These are phyloP conservation scores for Cynoglossus semilaevis DNA, from an alignment of 2,113 vertebrate species.

Conservation along the genomic window DNA sequence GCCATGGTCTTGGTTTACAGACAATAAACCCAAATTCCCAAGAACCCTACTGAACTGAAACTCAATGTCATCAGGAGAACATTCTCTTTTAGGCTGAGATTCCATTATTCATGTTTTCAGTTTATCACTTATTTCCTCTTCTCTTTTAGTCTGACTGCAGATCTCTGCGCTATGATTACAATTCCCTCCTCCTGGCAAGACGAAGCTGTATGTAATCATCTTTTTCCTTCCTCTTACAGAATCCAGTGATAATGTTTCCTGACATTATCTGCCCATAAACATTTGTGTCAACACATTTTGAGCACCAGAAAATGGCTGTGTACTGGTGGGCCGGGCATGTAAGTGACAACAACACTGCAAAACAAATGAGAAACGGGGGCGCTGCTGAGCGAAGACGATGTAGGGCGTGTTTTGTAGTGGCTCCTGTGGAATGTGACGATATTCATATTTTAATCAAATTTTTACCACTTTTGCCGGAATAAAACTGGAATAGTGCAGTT, in stretches of 20 bases:
- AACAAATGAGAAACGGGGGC: conserved; percentile 31
- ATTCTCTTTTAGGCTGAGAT: no score
- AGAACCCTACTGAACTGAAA: no score
- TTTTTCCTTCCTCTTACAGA: conserved; percentile 14
- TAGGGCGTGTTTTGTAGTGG: neutral
- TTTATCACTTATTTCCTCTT: neutral
- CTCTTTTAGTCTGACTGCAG: conserved; percentile 12
- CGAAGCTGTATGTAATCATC: neutral
- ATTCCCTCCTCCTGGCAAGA: conserved; percentile 1
- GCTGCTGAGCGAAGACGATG: neutral
- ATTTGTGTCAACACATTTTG: conserved; percentile 9
- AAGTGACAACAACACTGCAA: conserved; percentile 9
- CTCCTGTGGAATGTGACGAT: neutral
- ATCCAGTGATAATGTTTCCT: conserved; percentile 53
- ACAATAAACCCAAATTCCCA: no score
- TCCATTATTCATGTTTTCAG: conserved; percentile 24
- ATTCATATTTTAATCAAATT: neutral
- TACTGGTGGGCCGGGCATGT: conserved; percentile 19
- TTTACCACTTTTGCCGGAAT: neutral
- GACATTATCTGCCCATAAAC: conserved; percentile 41
- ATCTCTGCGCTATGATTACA: conserved; percentile 25
- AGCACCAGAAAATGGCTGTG: conserved; percentile 17
- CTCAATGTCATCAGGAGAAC: no score
- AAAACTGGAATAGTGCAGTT: neutral
- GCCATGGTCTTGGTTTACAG: no score